Conservation (phyloP, 2,888 invertebrate genomes). For the Agrotis clavis region DNA sequence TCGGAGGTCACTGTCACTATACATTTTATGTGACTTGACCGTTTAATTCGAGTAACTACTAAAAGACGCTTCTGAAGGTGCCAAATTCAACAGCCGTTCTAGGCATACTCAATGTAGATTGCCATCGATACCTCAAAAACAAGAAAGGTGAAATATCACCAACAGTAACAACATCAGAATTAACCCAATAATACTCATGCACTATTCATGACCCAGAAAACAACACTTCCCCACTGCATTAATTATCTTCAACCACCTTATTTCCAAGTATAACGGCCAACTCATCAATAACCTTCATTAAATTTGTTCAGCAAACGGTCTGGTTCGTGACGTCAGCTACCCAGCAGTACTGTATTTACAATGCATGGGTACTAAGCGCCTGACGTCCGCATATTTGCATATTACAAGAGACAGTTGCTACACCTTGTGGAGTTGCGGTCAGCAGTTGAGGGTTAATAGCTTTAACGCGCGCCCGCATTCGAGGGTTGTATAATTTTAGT, state of each 20-base stretch:
- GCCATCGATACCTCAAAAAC: too few relatives aligned
- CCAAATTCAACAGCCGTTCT: too few relatives aligned
- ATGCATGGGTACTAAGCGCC: slow-evolving; percentile 59
- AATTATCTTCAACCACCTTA: slow-evolving; percentile 57
- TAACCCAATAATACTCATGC: slow-evolving; percentile 33
- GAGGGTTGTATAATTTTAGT: slow-evolving; percentile 38
- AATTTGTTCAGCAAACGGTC: slow-evolving; percentile 72
- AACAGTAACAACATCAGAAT: slow-evolving; percentile 8
- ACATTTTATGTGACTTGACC: too few relatives aligned
- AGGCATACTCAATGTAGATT: too few relatives aligned
- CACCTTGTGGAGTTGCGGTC: slow-evolving; percentile 53
- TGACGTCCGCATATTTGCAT: slow-evolving; percentile 64
- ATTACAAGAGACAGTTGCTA: slow-evolving; percentile 50
- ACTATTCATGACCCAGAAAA: slow-evolving; percentile 55
- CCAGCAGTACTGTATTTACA: slow-evolving; percentile 56
- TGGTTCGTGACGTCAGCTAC: slow-evolving; percentile 60
- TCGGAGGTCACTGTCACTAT: too few relatives aligned
- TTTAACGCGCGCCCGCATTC: slow-evolving; percentile 29
- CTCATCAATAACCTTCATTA: slow-evolving; percentile 75
- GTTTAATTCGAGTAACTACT: too few relatives aligned
- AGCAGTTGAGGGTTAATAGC: slow-evolving; percentile 61
- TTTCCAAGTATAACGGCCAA: slow-evolving; percentile 67
- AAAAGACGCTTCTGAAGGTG: too few relatives aligned
- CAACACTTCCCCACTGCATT: slow-evolving; percentile 54
- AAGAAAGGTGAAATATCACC: slow-evolving; percentile 1